Base-by-base conservation (phyloP, 2,797 vertebrate genomes). In the Leptoclinus maculatus region DNA sequence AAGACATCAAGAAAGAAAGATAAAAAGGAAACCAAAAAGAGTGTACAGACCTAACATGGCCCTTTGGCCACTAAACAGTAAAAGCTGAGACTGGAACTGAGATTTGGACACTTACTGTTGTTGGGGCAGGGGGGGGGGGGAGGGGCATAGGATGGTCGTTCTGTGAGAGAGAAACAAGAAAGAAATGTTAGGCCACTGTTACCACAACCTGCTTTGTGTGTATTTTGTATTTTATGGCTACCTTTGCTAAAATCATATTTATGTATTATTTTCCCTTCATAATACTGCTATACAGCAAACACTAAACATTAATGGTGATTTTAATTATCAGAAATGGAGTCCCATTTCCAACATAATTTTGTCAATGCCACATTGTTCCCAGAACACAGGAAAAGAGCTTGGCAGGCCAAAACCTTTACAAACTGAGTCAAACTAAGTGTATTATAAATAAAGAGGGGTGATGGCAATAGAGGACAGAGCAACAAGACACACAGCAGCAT, bases 81-180 rank as follows among this genome's bases (percentile, higher is more conserved):
- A 60, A 34, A 23, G 19, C 56, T 32, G 69, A 69, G 60, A 45
- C 14, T 54, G 66, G 45, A 71, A 70, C 51, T 29, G 12, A 57
- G 43, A 63, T 39, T 2, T 3, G 4, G 19, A 86, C 95, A 97
- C 98, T 99, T 98, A 99, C 97, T 94, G 98, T 96, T 90, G 98
- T 95, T 63, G 98, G 98, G 95, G 97, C 97, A 57, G 98, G 98
- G 95, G 98, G 95, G 84, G 84, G 98, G 98, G 92, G 97, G 97
- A 87, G 98, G 98, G 88, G 97, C 97, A 80, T 99, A 99, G 71
- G 97, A 99, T 83, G 98, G 98, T 86, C 98, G 96, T 93, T 99
- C 98, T 99, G 96, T 91, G 79, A 66, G 68, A 85, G 67, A 93
- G 79, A 85, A 77, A 47, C 13, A 59, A 32, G 27, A 14, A 29